Conservation (phyloP, 1,140 invertebrate genomes). For the Drosophila pseudoananassae region DNA sequence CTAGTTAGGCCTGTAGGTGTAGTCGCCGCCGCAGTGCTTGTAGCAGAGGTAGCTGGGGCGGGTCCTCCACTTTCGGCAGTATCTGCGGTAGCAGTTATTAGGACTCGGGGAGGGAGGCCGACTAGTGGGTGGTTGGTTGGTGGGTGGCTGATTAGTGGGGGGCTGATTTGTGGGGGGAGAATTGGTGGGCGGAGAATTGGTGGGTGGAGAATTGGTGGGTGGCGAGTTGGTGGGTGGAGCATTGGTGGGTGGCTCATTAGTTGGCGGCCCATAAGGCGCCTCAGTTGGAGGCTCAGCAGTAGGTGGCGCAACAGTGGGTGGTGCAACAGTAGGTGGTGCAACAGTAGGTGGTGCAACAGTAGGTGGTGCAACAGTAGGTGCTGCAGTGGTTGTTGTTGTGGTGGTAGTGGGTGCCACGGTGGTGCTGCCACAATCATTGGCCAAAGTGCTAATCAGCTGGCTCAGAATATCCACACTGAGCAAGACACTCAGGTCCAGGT, state of each 20-base stretch:
- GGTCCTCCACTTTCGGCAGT: constrained; percentile 66
- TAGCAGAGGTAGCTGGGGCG: constrained; percentile 68
- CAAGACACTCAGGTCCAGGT: constrained; percentile 44
- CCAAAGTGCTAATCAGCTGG: constrained; percentile 35
- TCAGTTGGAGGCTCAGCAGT: neutral
- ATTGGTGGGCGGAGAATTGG: constrained; percentile 12
- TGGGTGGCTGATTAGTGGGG: constrained; percentile 31
- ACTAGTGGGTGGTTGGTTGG: constrained; percentile 31
- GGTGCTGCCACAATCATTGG: constrained; percentile 40
- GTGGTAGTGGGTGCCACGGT: neutral
- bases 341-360: neutral
- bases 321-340: neutral
- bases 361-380: neutral
- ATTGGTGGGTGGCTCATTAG: constrained; percentile 25
- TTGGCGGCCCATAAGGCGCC: constrained; percentile 3
- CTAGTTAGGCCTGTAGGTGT: constrained; percentile 54
- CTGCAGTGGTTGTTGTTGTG: neutral
- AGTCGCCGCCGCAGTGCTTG: constrained; percentile 61
- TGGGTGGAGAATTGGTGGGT: constrained; percentile 11
- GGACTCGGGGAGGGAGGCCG: constrained; percentile 56
- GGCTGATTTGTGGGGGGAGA: constrained; percentile 24
- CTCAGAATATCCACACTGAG: constrained; percentile 32
- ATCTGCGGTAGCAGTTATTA: constrained; percentile 64
- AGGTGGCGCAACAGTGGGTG: neutral
- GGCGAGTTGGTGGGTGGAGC: constrained; percentile 5